phyloP scores from a whole-genome alignment of 2,797 vertebrate genomes.

The Hypotaenidia okinawae region DNA sequence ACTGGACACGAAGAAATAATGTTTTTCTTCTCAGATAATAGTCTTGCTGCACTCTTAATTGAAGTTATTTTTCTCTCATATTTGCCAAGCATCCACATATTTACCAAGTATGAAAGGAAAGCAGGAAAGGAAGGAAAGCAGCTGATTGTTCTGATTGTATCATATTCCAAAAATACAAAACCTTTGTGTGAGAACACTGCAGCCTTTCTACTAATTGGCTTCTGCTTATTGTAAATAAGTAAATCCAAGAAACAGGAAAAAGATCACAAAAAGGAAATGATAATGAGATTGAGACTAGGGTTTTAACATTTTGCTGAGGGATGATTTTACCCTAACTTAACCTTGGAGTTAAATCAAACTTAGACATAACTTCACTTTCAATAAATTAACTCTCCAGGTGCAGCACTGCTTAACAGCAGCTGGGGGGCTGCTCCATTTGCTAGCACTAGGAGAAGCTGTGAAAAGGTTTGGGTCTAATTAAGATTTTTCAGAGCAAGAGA shows the following conservation, averaged over 20 bases:
- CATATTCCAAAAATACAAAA: slow-evolving; percentile 21
- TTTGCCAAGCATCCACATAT: not conserved
- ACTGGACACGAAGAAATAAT: not conserved
- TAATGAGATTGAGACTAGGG: not conserved
- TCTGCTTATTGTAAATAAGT: not conserved
- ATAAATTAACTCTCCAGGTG: not conserved
- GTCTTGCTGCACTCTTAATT: not conserved
- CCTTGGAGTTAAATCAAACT: not conserved
- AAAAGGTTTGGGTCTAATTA: not conserved
- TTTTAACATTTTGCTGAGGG: not conserved
- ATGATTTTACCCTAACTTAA: not conserved
- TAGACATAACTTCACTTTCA: not conserved
- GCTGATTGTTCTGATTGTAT: not conserved
- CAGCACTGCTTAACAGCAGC: not conserved
- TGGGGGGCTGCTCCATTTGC: not conserved
- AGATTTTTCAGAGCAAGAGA: not conserved
- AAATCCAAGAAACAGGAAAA: slow-evolving; percentile 15
- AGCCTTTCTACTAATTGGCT: not conserved
- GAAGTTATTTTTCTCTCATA: slow-evolving; percentile 3
- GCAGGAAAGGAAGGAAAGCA: slow-evolving; percentile 21
- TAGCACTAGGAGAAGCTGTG: not conserved
- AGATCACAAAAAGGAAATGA: not conserved
- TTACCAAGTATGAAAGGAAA: not conserved
- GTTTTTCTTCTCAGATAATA: not conserved
- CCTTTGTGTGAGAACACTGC: not conserved